These are phyloP conservation scores for Apodemia mormo DNA, from an alignment of 2,888 invertebrate species.

Conservation along the genomic window DNA sequence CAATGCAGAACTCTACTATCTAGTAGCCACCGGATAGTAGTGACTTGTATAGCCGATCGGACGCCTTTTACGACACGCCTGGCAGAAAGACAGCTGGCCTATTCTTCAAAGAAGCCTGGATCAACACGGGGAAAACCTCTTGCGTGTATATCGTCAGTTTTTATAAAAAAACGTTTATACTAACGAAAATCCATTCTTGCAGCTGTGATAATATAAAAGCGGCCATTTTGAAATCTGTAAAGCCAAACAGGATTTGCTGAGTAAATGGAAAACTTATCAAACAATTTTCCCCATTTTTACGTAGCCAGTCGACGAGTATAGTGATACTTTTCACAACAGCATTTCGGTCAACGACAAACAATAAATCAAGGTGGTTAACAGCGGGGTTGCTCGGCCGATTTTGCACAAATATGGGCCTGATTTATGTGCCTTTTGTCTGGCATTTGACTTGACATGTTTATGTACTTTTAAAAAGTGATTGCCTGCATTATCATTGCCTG, in stretches of 20 bases:
- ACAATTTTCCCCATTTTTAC: background rate
- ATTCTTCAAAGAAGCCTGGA: no score
- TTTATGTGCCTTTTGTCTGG: constrained; percentile 31
- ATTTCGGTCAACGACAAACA: constrained; percentile 21
- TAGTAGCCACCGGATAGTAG: no score
- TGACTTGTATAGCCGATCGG: no score
- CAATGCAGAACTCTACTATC: no score
- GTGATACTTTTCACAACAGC: constrained; percentile 4
- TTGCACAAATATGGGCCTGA: constrained; percentile 34
- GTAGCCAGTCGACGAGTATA: background rate
- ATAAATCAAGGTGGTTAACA: constrained; percentile 35
- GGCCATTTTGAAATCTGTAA: background rate
- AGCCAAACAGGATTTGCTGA: background rate
- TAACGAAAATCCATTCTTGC: no score
- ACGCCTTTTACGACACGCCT: no score
- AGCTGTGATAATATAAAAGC: no score
- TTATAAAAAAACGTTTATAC: no score
- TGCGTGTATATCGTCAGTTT: no score
- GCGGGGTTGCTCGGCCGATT: constrained; percentile 29
- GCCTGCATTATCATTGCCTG: background rate
- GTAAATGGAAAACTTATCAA: background rate
- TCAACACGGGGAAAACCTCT: no score
- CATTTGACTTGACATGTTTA: constrained; percentile 31
- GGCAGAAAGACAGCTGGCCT: no score
- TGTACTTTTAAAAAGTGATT: constrained; percentile 22